Percentiles rank a stretch among this genome's conserved stretches.
These are phyloP conservation scores for Rhagium mordax DNA, from an alignment of 2,888 invertebrate species.

Conservation along the genomic window DNA sequence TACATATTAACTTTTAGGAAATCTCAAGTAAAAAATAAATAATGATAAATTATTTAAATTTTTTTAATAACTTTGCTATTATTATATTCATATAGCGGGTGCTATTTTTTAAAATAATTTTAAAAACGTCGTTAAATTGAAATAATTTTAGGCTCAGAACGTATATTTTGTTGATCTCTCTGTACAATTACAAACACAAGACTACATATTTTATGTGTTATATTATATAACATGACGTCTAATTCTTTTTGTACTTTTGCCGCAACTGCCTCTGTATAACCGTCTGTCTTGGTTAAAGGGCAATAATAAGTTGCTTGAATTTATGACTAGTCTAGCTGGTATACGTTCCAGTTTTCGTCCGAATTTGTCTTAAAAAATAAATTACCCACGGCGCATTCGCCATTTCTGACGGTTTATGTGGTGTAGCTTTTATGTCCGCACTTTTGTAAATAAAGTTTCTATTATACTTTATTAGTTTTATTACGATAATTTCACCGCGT, in stretches of 20 bases:
- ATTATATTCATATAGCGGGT: too few relatives aligned
- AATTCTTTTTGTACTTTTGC: not conserved
- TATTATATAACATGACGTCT: not conserved
- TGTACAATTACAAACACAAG: not conserved
- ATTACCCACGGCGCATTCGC: not conserved
- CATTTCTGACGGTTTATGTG: not conserved
- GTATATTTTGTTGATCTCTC: too few relatives aligned
- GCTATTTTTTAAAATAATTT: too few relatives aligned
- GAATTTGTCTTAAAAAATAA: not conserved
- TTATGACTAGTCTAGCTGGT: not conserved
- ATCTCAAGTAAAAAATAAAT: not conserved
- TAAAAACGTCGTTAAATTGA: too few relatives aligned
- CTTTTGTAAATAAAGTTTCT: not conserved
- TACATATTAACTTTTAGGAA: too few relatives aligned
- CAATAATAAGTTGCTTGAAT: not conserved
- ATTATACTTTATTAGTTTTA: not conserved
- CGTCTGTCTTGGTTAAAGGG: not conserved
- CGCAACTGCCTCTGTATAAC: not conserved
- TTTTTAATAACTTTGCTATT: too few relatives aligned
- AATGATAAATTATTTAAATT: not conserved
- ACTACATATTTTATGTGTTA: not conserved
- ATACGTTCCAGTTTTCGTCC: not conserved
- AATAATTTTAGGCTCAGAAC: too few relatives aligned
- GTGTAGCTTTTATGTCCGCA: not conserved
- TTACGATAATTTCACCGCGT: not conserved